phyloP scores from a whole-genome alignment of 1,140 invertebrate species.

The Formica exsecta region DNA sequence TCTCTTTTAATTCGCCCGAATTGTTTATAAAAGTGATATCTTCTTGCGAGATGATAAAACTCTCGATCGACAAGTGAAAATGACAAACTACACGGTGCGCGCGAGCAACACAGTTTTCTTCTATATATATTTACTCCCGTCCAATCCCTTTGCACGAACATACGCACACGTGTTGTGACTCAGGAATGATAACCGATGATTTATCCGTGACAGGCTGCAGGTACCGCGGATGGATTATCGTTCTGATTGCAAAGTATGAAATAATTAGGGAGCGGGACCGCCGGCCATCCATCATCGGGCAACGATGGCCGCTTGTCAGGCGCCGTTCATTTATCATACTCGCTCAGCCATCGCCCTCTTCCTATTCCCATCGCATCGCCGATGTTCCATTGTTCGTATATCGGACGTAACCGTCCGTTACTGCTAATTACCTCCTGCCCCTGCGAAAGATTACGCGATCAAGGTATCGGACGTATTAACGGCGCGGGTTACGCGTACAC shows the following conservation, averaged over 20 bases:
- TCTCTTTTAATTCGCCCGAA: not conserved
- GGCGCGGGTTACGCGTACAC: slow-evolving; percentile 46
- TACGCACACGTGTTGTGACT: slow-evolving; percentile 76
- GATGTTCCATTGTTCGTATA: slow-evolving; percentile 83
- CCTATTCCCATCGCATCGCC: slow-evolving; percentile 80
- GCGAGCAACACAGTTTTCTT: slow-evolving; percentile 31
- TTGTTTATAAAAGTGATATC: not conserved
- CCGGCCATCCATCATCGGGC: slow-evolving; percentile 85
- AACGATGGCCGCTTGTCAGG: slow-evolving; percentile 86
- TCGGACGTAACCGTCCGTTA: slow-evolving; percentile 81
- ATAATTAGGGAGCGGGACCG: slow-evolving; percentile 85
- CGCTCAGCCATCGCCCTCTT: slow-evolving; percentile 83
- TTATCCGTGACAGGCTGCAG: slow-evolving; percentile 85
- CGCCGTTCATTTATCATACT: slow-evolving; percentile 86
- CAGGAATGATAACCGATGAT: slow-evolving; percentile 84
- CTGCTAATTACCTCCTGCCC: slow-evolving; percentile 83
- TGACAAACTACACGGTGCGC: not conserved
- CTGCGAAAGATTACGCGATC: slow-evolving; percentile 79
- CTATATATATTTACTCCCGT: not conserved
- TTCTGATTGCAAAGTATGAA: slow-evolving; percentile 87
- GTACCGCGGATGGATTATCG: slow-evolving; percentile 85
- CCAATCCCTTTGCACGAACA: slow-evolving; percentile 34
- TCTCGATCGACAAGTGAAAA: not conserved
- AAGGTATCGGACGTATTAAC: slow-evolving; percentile 79
- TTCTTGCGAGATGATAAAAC: not conserved